A percentile compares a stretch with the other conserved stretches of the same genome.
phyloP scores from a whole-genome alignment of 2,888 invertebrate genomes.

The Campoplex nolae region DNA sequence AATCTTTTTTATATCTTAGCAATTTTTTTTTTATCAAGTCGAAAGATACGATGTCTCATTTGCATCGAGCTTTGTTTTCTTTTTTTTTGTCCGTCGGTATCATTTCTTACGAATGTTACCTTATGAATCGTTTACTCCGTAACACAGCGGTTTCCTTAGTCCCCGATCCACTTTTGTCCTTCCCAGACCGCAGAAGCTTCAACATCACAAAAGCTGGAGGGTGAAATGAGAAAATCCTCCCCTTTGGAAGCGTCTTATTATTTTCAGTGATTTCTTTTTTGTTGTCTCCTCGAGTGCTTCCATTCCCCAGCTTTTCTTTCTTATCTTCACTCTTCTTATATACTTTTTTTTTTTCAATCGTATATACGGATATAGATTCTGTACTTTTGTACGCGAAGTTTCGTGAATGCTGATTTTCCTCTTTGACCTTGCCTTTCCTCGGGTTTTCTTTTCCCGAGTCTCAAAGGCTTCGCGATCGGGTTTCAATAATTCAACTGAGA shows the following conservation, averaged over 20 bases:
- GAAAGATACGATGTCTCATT: neutral
- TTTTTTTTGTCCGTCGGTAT: neutral
- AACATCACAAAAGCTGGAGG: constrained; percentile 61
- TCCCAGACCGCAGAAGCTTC: constrained; percentile 72
- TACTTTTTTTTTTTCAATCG: neutral
- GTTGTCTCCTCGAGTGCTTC: constrained; percentile 66
- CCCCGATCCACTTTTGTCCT: constrained; percentile 58
- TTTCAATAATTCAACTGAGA: constrained; percentile 67
- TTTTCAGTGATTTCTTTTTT: constrained; percentile 74
- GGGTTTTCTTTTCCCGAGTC: neutral
- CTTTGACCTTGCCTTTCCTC: constrained; percentile 52
- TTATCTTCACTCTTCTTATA: constrained; percentile 34
- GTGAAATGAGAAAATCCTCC: constrained; percentile 67
- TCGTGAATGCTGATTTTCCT: constrained; percentile 48
- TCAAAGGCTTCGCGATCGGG: constrained; percentile 53
- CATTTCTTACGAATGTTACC: constrained; percentile 23
- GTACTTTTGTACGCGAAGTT: constrained; percentile 7
- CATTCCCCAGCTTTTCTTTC: constrained; percentile 33
- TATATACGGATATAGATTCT: neutral
- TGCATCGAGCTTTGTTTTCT: neutral
- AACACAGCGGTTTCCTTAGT: constrained; percentile 32
- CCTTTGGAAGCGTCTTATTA: constrained; percentile 79
- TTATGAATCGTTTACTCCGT: constrained; percentile 23
- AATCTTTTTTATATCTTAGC: neutral
- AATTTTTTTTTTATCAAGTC: neutral